Conservation (phyloP, 64 coral and sea anemone genomes). For the Montipora foliosa region DNA sequence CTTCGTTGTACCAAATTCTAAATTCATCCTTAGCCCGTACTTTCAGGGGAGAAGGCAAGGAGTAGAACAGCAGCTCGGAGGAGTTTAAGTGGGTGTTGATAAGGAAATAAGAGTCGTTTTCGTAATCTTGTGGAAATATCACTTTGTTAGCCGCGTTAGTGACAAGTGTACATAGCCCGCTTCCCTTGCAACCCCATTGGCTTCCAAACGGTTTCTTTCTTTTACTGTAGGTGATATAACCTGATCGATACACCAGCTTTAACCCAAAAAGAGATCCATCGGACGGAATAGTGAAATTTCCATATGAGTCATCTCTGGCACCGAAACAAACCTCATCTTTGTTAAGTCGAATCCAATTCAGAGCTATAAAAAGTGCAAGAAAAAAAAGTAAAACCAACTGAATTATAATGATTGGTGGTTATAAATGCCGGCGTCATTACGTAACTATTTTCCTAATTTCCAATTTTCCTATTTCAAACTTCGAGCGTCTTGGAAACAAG, state of each 20-base stretch:
- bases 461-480: no score
- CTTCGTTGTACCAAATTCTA: conserved; percentile 13
- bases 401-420: no score
- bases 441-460: no score
- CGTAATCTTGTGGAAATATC: background rate
- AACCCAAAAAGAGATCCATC: background rate
- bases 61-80: conserved; percentile 12
- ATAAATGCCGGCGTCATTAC: no score
- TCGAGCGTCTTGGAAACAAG: no score
- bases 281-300: conserved; percentile 16
- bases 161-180: background rate
- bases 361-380: background rate
- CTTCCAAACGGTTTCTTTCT: background rate
- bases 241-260: conserved; percentile 1
- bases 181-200: background rate
- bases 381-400: no score
- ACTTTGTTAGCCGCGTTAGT: background rate
- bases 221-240: no score
- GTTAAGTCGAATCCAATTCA: conserved; percentile 35
- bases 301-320: background rate
- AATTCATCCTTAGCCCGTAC: background rate
- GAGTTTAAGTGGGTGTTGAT: conserved; percentile 14
- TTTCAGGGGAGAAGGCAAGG: background rate
- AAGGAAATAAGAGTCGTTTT: background rate
- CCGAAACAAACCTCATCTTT: conserved; percentile 4